Evolutionary conservation across 2,113 vertebrate genomes (phyloP), one percentile per base, ranked within the genome.

Genomic region (Pangasianodon gigas): DNA sequence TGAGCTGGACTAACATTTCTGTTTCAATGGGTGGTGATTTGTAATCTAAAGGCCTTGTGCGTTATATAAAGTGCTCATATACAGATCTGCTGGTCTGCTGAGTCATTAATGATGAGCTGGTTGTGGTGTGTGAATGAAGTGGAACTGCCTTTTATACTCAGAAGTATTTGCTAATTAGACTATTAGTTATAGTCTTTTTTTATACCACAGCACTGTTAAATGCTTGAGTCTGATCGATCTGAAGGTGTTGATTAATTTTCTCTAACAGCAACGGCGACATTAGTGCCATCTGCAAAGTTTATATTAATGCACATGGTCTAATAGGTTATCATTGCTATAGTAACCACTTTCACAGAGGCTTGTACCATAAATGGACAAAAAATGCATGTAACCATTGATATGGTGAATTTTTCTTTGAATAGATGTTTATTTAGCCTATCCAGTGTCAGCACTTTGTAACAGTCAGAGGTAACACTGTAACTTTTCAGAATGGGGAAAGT

Each of bases 51-150:
- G 41, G 44, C 41, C 8, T 62, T n/a, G 41, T 48, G 44, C 3
- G 3, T 51, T 6, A 26, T 52, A 37, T 62, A 51, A 54, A 16
- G 29, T 54, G 52, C 69, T 29, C 14, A 21, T 74, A 24, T 52
- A 11, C 9, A 51, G 19, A 58, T 32, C 65, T n/a, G 4, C 54
- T 80, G 37, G 46, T 87, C 54, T 48, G 29, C 74, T 81, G 46
- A 81, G 60, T 69, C 60, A 81, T 67, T 79, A 56, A 5, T 14
- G 54, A 18, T 87, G 56, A 87, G 56, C 9, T 48, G 74, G 37
- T 87, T 65, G 44, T 79, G 41, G 29, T 79, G 75, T 79, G 86
- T 51, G 75, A 58, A 65, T 62, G 54, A 65, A 65, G 16, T 62
- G 21, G 41, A 79, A 32, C 26, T 87, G 24, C 37, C 13, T 37